Evolutionary conservation across 2,888 invertebrate species (phyloP).

Genomic region (Lepidocyrtoides sp.): DNA sequence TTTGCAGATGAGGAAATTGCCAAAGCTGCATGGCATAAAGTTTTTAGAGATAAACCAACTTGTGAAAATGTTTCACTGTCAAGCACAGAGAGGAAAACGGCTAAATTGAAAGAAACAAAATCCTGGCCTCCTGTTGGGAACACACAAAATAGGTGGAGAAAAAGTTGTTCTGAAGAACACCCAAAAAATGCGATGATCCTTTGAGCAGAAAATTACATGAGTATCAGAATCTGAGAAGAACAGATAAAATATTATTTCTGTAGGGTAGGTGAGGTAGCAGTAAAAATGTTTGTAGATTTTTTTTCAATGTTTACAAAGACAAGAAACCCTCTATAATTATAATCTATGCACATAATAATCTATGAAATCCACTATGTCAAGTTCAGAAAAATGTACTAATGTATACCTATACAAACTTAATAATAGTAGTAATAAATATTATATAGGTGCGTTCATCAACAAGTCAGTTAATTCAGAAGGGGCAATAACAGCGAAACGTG

Average conservation of each 20-base stretch:
- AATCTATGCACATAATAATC: slow-evolving; percentile 55
- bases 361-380: slow-evolving; percentile 63
- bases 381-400: slow-evolving; percentile 47
- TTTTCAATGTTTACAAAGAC: slow-evolving; percentile 24
- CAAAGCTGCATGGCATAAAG: too few species aligned
- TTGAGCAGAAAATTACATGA: not conserved
- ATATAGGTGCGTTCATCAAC: not conserved
- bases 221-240: too few species aligned
- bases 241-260: too few species aligned
- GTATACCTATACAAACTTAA: not conserved
- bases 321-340: slow-evolving; percentile 48
- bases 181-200: not conserved
- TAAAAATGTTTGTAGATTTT: slow-evolving; percentile 6
- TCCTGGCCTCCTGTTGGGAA: slow-evolving; percentile 19
- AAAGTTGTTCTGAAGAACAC: not conserved
- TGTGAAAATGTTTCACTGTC: not conserved
- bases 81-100: not conserved
- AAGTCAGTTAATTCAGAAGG: not conserved
- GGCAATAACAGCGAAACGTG: slow-evolving; percentile 5
- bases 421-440: not conserved
- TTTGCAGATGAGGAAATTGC: too few species aligned
- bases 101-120: not conserved
- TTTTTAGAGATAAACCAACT: not conserved
- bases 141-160: slow-evolving; percentile 20
- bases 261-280: not conserved